Percentiles rank a stretch among this genome's conserved stretches.
These are phyloP conservation scores for Resseliella maxima DNA, from an alignment of 2,888 invertebrate genomes.

Conservation along the genomic window DNA sequence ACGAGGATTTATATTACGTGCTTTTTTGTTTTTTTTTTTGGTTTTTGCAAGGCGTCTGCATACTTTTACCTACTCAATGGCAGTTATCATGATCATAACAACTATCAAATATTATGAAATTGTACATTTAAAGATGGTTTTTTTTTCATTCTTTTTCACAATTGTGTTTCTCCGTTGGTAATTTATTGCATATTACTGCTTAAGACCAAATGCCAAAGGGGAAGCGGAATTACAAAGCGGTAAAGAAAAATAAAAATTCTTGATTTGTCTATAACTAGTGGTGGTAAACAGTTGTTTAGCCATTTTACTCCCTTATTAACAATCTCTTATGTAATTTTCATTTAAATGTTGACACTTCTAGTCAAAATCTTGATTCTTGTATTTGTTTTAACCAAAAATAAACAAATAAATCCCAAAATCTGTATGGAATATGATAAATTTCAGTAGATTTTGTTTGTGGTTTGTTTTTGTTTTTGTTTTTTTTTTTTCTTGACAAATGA, in stretches of 20 bases:
- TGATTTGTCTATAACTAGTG: not conserved
- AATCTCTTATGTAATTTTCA: not conserved
- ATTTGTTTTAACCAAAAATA: too few species aligned
- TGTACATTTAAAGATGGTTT: too few species aligned
- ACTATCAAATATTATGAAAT: constrained; percentile 36
- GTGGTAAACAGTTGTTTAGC: not conserved
- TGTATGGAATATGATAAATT: not conserved
- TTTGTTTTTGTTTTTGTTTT: too few species aligned
- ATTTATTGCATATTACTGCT: not conserved
- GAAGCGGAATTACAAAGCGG: constrained; percentile 20
- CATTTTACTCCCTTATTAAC: not conserved
- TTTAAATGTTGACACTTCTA: too few species aligned
- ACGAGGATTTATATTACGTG: not conserved
- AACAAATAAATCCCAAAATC: too few species aligned
- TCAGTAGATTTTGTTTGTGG: not conserved
- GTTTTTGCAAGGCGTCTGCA: not conserved
- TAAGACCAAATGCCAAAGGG: not conserved
- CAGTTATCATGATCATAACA: not conserved
- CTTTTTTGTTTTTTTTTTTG: not conserved
- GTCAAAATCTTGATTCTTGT: too few species aligned
- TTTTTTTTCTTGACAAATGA: not conserved
- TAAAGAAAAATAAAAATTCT: not conserved
- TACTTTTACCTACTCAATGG: not conserved
- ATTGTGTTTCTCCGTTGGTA: not conserved
- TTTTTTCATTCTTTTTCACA: not conserved